Conservation (phyloP, 2,113 vertebrate species). For the Thomomys bottae region DNA sequence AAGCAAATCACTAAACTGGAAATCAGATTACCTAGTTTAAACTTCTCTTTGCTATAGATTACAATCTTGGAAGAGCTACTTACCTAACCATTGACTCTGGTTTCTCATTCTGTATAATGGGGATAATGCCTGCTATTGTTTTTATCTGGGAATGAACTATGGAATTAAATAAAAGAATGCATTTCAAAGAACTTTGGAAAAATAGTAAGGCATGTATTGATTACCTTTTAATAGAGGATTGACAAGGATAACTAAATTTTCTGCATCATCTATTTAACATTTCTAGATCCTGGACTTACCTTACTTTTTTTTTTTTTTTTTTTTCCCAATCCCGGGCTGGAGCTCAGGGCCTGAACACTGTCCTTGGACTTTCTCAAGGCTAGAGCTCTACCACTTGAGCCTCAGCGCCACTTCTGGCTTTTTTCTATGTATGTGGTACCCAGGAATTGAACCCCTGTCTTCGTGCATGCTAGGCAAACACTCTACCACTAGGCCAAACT, state of each 20-base stretch:
- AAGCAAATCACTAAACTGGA: constrained; percentile 28
- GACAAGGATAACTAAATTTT: constrained; percentile 28
- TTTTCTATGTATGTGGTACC: too few relatives aligned
- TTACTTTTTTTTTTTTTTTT: too few relatives aligned
- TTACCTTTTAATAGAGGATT: constrained; percentile 37
- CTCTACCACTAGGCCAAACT: too few relatives aligned
- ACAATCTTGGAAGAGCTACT: constrained; percentile 47
- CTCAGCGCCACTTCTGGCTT: too few relatives aligned
- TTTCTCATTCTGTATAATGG: constrained; percentile 50
- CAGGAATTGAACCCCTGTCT: too few relatives aligned
- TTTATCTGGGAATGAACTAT: constrained; percentile 20
- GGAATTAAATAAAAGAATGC: constrained; percentile 52
- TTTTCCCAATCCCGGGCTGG: too few relatives aligned
- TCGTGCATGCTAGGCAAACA: too few relatives aligned
- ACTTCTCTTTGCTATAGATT: constrained; percentile 42
- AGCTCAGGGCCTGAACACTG: too few relatives aligned
- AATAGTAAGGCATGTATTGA: constrained; percentile 51
- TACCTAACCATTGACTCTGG: neutral
- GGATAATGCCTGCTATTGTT: constrained; percentile 45
- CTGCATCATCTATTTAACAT: neutral
- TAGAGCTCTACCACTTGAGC: too few relatives aligned
- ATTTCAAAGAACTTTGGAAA: constrained; percentile 46
- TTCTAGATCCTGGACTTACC: neutral
- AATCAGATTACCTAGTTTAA: constrained; percentile 49
- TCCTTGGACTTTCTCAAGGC: too few relatives aligned